Evolutionary conservation across 2,888 invertebrate genomes (phyloP), one percentile per base, ranked within the genome.

Genomic region (Polietes domitor): DNA sequence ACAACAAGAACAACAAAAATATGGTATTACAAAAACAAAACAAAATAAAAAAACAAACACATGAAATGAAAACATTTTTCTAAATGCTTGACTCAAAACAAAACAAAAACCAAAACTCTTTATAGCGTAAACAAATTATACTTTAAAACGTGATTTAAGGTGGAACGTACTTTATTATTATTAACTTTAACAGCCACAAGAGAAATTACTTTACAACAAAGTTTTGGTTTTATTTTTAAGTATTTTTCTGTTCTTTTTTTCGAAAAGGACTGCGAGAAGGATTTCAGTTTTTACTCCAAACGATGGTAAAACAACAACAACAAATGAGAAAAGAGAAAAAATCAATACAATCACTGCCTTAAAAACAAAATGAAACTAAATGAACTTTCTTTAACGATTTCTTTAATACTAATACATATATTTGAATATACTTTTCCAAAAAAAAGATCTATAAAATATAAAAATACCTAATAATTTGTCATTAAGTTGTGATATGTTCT

Each of bases 281-380:
- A 32, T 53, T 70, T 10, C 10, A 21, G 2, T 53, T 53, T 53
- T 21, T 53, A 50, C 65, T 32, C 21, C 37, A 32, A 65, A 41
- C 32, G 7, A 37, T 37, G 37, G 37, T 21, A 37, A 61, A 37
- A 65, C 17, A 65, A n/a, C 19, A 17, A 41, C 19, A n/a, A n/a
- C 68, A 43, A 21, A 41, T 17, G 24, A 58, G 70, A 77, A 21
- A 79, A 58, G 63, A 65, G 77, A 79, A 55, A 73, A 83, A 86
- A 86, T 87, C 77, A 86, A 89, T 87, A 89, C 89, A 89, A 89
- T 89, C 90, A 90, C 90, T 90, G 90, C 89, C 90, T 89, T 89
- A 89, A 87, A 83, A 85, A 58, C 28, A 75, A 84, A 81, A 68
- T 70, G 24, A 65, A 75, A 73, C 81, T 77, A 76, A 78, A 80